Evolutionary conservation across 2,797 vertebrate genomes (phyloP), one percentile per base, ranked within the genome.

Genomic region (Orestias chungarensis): DNA sequence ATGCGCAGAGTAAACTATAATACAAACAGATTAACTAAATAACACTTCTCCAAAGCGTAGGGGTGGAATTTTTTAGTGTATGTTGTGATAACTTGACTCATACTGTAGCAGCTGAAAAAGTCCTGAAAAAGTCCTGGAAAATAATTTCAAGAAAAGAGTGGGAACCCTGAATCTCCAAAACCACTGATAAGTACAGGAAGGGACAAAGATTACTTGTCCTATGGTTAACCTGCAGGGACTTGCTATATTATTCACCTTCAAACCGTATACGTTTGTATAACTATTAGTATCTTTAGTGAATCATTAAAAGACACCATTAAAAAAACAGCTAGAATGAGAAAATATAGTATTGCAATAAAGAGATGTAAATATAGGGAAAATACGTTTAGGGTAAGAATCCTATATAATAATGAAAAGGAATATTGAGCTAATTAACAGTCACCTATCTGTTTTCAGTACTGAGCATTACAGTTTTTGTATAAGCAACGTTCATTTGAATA

Each of bases 271-370:
- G 23, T 52, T 59, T 82, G 67, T n/a, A 8, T 12, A 65, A 65
- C n/a, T 1, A 31, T 64, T 29, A 74, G 43, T 38, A 66, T 69
- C 14, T 71, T 61, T 70, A 66, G 70, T 52, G 66, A 74, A 84
- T 81, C 82, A 87, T 86, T 89, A 82, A 73, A 83, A 62, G 87
- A 76, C 78, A 47, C 31, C 33, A 59, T 69, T 83, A 82, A 72
- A 84, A 75, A 73, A 74, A 70, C 54, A 69, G 74, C 64, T 70
- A 70, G 68, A 76, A 82, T 62, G 52, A 15, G 40, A 52, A 78
- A 76, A 82, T 81, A 74, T 59, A 27, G 52, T 33, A 43, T 69
- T n/a, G 11, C 49, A 52, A 0, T 3, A 59, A 27, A 23, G 49
- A 59, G 35, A 64, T 70, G 14, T 75, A 68, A 73, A 59, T 7